Conservation (phyloP, 2,797 vertebrate species). For the Neostethus bicornis region DNA sequence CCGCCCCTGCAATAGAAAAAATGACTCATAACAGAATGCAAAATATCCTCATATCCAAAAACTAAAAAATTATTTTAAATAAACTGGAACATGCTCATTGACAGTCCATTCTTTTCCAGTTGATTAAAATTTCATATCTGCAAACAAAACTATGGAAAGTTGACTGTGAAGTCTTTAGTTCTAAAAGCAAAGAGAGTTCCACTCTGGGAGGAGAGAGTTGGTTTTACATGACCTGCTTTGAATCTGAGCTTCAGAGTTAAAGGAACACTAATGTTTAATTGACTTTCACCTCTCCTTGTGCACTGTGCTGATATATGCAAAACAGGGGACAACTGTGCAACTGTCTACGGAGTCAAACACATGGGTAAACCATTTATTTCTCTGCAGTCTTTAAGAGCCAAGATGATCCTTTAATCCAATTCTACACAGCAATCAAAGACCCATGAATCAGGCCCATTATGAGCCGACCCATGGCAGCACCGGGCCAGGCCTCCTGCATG, state of each 20-base stretch:
- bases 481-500: conserved; percentile 61
- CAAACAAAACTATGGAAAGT: neutral
- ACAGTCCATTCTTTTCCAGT: neutral
- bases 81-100: too few relatives aligned
- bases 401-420: conserved; percentile 81
- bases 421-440: conserved; percentile 76
- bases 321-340: conserved; percentile 41
- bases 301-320: conserved; percentile 54
- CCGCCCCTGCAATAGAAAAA: too few relatives aligned
- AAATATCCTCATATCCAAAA: too few relatives aligned
- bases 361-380: conserved; percentile 67
- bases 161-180: neutral
- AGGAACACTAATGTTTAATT: conserved; percentile 54
- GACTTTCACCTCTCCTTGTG: conserved; percentile 75
- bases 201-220: neutral
- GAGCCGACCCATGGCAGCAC: conserved; percentile 51
- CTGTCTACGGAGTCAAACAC: conserved; percentile 41
- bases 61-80: too few relatives aligned
- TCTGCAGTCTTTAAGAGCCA: conserved; percentile 56
- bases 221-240: conserved; percentile 13
- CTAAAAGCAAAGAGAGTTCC: too few relatives aligned
- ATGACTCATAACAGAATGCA: too few relatives aligned
- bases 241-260: conserved; percentile 11
- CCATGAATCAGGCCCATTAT: conserved; percentile 75
- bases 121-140: neutral